Conservation (phyloP, 2,113 vertebrate species). For the Petaurus breviceps region DNA sequence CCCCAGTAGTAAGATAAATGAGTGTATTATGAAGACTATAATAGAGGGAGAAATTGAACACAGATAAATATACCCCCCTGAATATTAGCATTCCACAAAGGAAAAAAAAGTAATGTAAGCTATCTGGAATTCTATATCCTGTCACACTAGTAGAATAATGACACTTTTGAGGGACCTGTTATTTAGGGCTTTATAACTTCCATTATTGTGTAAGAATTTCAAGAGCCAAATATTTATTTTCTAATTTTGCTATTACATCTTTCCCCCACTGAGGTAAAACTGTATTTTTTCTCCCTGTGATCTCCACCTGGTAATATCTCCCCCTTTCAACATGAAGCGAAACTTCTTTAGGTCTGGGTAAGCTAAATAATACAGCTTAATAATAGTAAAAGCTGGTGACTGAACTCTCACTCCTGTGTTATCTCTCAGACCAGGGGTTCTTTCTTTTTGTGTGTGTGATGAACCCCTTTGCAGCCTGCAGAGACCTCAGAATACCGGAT, state of each 20-base stretch:
- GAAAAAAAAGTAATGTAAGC: background rate
- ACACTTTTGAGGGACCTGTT: background rate
- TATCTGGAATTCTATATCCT: background rate
- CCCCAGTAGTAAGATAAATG: background rate
- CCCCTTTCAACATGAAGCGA: background rate
- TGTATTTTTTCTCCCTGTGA: background rate
- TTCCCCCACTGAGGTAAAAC: background rate
- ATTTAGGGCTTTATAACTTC: background rate
- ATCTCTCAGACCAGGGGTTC: background rate
- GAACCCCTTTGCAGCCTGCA: background rate
- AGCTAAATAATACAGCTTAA: background rate
- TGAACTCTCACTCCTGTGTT: background rate
- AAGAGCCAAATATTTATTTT: background rate
- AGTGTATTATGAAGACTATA: background rate
- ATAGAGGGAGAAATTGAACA: background rate
- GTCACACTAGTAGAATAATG: background rate
- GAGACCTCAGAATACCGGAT: background rate
- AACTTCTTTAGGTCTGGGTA: background rate
- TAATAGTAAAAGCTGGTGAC: background rate
- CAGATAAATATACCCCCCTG: background rate
- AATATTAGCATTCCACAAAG: background rate
- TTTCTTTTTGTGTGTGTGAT: background rate
- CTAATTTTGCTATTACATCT: background rate
- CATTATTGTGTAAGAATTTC: background rate
- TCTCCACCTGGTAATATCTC: background rate